Evolutionary conservation across 2,888 invertebrate species (phyloP), one percentile per base, ranked within the genome.

Genomic region (Nomada flava): DNA sequence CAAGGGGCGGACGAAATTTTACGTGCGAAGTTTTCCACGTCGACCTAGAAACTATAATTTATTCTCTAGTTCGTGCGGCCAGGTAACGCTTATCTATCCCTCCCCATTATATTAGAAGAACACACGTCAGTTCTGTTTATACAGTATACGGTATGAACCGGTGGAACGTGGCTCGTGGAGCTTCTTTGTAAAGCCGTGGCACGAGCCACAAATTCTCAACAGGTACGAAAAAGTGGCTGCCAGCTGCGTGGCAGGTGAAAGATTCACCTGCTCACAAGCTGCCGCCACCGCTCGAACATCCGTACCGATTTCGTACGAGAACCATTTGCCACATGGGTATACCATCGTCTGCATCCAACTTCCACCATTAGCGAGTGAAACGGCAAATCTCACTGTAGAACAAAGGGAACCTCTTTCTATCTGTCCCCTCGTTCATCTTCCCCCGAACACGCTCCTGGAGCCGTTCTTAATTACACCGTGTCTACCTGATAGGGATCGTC

Each of bases 191-290:
- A 76, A 42, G n/a, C 59, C 47, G 57, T 70, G 84, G 84, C 86
- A 84, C 86, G 86, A 79, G 86, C 86, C 70, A 65, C 52, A 52
- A 47, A 57, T 68, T 62, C 64, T 60, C 62, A 62, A 64, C 44
- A 83, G 76, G 63, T 76, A 83, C 70, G 80, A 76, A 73, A 76
- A 76, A 83, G 75, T 63, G 57, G 50, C 57, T 71, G 88, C 90
- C 93, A 93, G 93, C 88, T 93, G 93, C 90, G 63, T 87, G 88
- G 90, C 93, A 93, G 93, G 92, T 93, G 92, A 88, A 72, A 76
- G 82, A 87, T 87, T 90, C 93, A 93, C 93, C 93, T 93, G 93
- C 90, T 84, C 85, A 88, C 92, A 93, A 92, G 91, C 92, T 92
- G 93, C 90, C 75, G 81, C 67, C 11, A 29, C 9, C 15, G 47